Base-by-base conservation (phyloP, 2,888 invertebrate species). In the Phoronis australis region DNA sequence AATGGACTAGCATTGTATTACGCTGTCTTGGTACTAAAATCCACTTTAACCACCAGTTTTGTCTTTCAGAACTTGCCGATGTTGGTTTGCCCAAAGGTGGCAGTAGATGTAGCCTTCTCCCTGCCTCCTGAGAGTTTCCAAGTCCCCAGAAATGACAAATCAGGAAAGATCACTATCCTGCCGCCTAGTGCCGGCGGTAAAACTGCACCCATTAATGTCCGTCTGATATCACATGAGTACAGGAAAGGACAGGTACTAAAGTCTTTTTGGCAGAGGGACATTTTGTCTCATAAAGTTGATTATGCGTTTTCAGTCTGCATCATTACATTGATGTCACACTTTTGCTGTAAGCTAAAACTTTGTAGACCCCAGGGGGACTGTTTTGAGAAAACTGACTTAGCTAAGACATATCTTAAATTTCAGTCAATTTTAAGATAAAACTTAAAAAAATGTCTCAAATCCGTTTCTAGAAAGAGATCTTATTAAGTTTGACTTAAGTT, bases 121-220 rank as follows among this genome's bases (percentile, higher is more conserved):
- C 83, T 96, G 52, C 86, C 88, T 0, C 87, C 92, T 0, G 68
- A 71, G 40, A 51, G 63, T 9, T 67, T 75, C 56, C 66, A 69
- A 47, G 51, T 76, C 42, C 62, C 62, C 9, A 47, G 55, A 37
- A 77, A 77, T 1, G 85, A 84, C 1, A 47, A 57, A 45, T 79
- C 81, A 27, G 81, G 83, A 48, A 79, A 84, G 3, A 67, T 80
- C 5, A 84, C 85, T 18, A 84, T 95, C 51, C 85, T 89, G 1
- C 85, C 90, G 37, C 95, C 96, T 0, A 82, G 82, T 25, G 87
- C 90, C 37, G 90, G 95, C 77, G 83, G 90, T 45, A 93, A 91
- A 21, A 82, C 85, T 15, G 87, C 87, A 56, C 84, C 90, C 0
- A 81, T 97, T 2, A 84, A 87, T 55, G 86, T 89, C 27, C 83